Base-by-base conservation (phyloP, 1,140 invertebrate species). In the Wiebesia pumilae region DNA sequence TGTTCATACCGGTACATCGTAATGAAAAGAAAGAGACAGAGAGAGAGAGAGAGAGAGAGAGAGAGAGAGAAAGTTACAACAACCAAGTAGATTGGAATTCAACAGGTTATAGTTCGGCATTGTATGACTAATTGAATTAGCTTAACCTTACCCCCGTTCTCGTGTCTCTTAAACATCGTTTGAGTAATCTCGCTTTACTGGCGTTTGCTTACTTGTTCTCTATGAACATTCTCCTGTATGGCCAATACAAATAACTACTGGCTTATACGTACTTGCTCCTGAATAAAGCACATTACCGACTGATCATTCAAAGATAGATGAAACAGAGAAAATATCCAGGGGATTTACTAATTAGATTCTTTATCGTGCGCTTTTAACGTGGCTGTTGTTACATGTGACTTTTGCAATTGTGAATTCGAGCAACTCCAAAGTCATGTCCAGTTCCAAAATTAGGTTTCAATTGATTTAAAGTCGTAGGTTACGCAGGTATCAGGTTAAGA, bases 71-170 rank as follows among this genome's bases (percentile, higher is more conserved):
- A 38, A 83, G 33, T 12, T 51, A 38, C 6, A 21, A 38, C 35
- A n/a, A 24, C 80, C 83, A 87, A 62, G 67, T 78, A 43, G 81
- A 81, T 47, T 10, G 24, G 54, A 81, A 89, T 88, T 90, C 91
- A 91, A 91, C 90, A 91, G 90, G 90, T 91, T 90, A 81, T 75
- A 89, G 86, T 83, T 81, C 62, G 85, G 87, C 87, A 90, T 91
- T 91, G 89, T 91, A 89, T 85, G 87, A 79, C 89, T 91, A 91
- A 91, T 91, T 91, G 89, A 89, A 91, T 91, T 91, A 90, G 87
- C 89, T 89, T 90, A 90, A 35, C 71, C 69, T 30, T 40, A 51
- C 38, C 40, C 35, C 35, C 84, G 6, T 71, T 87, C 85, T 88
- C 88, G 75, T 82, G 58, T 54, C 90, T 90, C 89, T 90, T 89